Conservation (phyloP, 2,797 vertebrate genomes). For the Limosa lapponica region DNA sequence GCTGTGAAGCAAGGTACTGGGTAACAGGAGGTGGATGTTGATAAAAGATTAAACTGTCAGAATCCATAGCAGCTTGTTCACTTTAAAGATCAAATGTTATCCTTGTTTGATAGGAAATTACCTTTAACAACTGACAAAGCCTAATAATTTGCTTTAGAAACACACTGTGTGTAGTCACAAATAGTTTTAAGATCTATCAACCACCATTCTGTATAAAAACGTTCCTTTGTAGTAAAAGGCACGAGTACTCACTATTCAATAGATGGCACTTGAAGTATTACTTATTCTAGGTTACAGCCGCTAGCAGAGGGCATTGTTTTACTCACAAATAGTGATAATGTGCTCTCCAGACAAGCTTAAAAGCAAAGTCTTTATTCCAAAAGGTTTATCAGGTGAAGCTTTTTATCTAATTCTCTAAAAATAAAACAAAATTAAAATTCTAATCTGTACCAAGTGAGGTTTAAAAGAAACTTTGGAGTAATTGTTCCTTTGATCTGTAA, state of each 20-base stretch:
- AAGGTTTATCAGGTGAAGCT: not conserved
- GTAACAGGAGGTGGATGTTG: not conserved
- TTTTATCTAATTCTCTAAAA: not conserved
- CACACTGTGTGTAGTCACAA: not conserved
- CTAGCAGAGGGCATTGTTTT: not conserved
- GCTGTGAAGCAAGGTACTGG: not conserved
- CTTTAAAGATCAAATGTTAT: not conserved
- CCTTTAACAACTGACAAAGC: not conserved
- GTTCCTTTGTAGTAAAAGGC: not conserved
- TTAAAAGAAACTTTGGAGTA: not conserved
- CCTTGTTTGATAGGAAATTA: not conserved
- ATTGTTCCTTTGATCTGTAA: not conserved
- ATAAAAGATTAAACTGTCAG: not conserved
- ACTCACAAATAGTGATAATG: fast-evolving
- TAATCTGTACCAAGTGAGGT: not conserved
- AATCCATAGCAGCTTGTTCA: fast-evolving
- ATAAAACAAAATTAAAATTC: not conserved
- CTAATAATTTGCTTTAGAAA: not conserved
- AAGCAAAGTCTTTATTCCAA: not conserved
- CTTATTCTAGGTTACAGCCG: not conserved
- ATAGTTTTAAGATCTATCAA: not conserved
- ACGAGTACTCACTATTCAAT: not conserved
- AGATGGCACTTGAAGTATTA: not conserved
- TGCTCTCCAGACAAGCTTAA: not conserved
- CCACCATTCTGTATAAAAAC: not conserved